Conservation (phyloP, 1,140 invertebrate genomes). For the Neodiprion virginianus region DNA sequence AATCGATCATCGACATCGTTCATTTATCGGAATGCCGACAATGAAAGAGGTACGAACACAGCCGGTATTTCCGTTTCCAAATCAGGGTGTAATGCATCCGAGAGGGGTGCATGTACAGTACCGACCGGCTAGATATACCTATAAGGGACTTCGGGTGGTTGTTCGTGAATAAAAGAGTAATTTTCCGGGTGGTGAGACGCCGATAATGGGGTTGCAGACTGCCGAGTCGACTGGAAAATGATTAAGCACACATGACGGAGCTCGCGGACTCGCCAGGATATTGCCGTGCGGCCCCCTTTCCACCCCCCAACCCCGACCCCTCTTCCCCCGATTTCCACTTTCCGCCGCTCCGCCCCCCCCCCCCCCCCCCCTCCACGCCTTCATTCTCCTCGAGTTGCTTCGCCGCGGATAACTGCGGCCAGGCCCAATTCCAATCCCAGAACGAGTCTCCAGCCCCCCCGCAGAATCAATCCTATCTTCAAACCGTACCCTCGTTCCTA, state of each 20-base stretch:
- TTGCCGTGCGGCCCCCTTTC: slow-evolving; percentile 40
- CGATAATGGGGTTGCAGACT: slow-evolving; percentile 61
- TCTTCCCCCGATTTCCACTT: slow-evolving; percentile 30
- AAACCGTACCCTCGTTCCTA: no score
- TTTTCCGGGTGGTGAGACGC: slow-evolving; percentile 61
- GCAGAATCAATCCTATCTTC: neutral
- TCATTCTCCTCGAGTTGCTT: slow-evolving; percentile 13
- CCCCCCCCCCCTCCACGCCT: slow-evolving; percentile 13
- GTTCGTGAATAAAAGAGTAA: slow-evolving; percentile 62
- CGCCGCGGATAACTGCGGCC: neutral
- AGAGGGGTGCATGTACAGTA: no score
- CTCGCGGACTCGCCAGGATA: slow-evolving; percentile 56
- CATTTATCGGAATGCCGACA: no score
- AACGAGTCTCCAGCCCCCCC: neutral
- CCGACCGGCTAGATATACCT: no score
- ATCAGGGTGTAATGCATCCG: no score
- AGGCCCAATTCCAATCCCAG: neutral
- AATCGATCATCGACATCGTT: no score
- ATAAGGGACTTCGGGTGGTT: slow-evolving; percentile 44
- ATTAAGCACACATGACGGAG: slow-evolving; percentile 62
- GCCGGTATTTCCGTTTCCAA: no score
- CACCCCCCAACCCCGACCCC: slow-evolving; percentile 29
- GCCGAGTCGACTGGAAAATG: slow-evolving; percentile 62
- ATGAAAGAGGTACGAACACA: no score
- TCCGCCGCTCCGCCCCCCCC: slow-evolving; percentile 25